Conservation (phyloP, 2,888 invertebrate species). For the Calameuta pallipes region DNA sequence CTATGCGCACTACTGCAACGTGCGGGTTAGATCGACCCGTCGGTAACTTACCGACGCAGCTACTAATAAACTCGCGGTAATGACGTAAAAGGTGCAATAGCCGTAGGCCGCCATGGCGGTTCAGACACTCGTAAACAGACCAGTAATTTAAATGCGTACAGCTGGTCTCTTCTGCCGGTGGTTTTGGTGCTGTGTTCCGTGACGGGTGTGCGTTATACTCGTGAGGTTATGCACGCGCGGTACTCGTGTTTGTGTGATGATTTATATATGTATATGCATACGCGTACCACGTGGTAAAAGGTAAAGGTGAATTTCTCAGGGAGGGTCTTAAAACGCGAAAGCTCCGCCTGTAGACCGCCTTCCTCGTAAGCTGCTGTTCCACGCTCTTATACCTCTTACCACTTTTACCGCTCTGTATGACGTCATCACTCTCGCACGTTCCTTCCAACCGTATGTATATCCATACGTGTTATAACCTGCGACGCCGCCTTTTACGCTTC, state of each 20-base stretch:
- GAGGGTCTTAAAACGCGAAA: conserved; percentile 56
- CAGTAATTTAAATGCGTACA: neutral
- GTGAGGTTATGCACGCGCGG: conserved; percentile 22
- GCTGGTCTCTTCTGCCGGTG: neutral
- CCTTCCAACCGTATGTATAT: neutral
- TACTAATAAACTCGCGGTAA: neutral
- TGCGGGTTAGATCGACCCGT: neutral
- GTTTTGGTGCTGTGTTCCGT: neutral
- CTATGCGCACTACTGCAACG: neutral
- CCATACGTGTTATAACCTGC: neutral
- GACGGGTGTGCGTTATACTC: neutral
- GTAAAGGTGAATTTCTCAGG: conserved; percentile 35
- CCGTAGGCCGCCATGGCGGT: neutral
- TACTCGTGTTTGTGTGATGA: conserved; percentile 23
- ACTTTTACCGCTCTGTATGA: neutral
- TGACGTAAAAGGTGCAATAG: neutral
- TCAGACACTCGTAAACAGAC: neutral
- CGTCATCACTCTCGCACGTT: conserved; percentile 1
- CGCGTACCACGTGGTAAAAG: conserved; percentile 18
- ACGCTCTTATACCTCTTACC: neutral
- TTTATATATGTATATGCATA: conserved; percentile 25
- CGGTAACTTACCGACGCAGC: neutral
- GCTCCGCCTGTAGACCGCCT: conserved; percentile 55
- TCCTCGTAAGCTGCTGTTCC: conserved; percentile 2
- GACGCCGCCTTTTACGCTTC: neutral